A percentile compares a stretch with the other conserved stretches of the same genome.
phyloP scores from a whole-genome alignment of 2,113 vertebrate genomes.

The Mirounga angustirostris region DNA sequence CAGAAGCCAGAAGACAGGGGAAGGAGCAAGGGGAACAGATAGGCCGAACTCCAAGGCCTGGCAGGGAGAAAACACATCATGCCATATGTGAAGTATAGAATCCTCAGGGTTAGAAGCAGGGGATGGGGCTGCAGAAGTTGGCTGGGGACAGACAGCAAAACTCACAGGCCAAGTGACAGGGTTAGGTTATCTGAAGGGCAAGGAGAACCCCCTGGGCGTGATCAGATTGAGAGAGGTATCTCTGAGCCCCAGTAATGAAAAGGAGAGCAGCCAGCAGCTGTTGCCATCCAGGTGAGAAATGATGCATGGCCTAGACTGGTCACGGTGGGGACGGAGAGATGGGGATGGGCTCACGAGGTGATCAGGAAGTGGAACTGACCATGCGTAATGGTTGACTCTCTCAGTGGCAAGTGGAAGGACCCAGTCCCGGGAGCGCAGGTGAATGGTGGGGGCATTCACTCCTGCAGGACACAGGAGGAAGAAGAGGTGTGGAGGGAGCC shows the following conservation, averaged over 20 bases:
- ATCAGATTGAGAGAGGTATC: not conserved
- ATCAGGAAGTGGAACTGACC: too few species aligned
- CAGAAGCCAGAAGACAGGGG: not conserved
- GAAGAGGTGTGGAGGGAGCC: not conserved
- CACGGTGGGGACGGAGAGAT: not conserved
- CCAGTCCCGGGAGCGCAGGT: not conserved
- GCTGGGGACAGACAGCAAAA: not conserved
- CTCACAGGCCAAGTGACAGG: not conserved
- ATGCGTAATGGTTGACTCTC: not conserved
- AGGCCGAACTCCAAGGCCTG: not conserved
- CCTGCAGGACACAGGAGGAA: not conserved
- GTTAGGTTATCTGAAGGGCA: not conserved
- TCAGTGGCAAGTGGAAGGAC: fast-evolving
- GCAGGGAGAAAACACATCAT: fast-evolving
- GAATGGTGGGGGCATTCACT: not conserved
- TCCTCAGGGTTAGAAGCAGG: not conserved
- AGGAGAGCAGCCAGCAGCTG: not conserved
- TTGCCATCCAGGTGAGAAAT: not conserved
- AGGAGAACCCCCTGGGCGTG: not conserved
- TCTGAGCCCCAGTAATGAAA: not conserved
- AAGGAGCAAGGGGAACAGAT: not conserved
- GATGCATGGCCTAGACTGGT: not conserved
- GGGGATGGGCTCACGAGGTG: not conserved
- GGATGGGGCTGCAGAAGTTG: too few species aligned
- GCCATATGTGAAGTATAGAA: not conserved